A percentile compares a stretch with the other conserved stretches of the same genome.
Conservation (phyloP, 2,797 vertebrate genomes). For the Acanthis flammea region DNA sequence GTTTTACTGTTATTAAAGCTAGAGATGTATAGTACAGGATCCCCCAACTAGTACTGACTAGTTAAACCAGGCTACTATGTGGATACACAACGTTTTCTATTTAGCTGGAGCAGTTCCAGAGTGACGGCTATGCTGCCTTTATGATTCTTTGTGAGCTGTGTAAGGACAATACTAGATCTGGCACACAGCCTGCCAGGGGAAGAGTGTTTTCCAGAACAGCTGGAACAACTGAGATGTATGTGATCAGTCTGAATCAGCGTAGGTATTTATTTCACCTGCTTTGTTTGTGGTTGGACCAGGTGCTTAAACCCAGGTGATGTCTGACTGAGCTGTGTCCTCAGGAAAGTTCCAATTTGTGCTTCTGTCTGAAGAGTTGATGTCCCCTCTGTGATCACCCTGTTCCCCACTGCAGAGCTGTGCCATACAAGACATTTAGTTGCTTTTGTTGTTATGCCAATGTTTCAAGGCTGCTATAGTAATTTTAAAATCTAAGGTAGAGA, state of each 20-base stretch:
- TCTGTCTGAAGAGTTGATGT: accelerated
- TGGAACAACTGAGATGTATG: neutral
- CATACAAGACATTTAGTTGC: neutral
- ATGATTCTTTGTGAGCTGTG: neutral
- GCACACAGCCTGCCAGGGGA: neutral
- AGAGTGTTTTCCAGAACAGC: neutral
- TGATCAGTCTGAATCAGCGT: neutral
- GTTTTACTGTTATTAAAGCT: neutral
- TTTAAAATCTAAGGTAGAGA: neutral
- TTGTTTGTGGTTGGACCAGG: neutral
- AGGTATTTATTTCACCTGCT: neutral
- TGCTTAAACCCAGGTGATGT: neutral
- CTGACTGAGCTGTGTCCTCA: neutral
- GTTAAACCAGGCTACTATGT: neutral
- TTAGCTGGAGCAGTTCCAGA: neutral
- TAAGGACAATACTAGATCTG: neutral
- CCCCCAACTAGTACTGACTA: neutral
- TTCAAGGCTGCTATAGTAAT: neutral
- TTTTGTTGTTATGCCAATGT: neutral
- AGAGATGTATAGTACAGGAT: neutral
- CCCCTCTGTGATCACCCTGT: neutral
- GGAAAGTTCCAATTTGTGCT: neutral
- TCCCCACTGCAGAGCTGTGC: neutral
- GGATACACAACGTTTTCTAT: neutral
- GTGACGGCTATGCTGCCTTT: neutral